phyloP scores from a whole-genome alignment of 2,113 vertebrate species.

The Prionailurus viverrinus region DNA sequence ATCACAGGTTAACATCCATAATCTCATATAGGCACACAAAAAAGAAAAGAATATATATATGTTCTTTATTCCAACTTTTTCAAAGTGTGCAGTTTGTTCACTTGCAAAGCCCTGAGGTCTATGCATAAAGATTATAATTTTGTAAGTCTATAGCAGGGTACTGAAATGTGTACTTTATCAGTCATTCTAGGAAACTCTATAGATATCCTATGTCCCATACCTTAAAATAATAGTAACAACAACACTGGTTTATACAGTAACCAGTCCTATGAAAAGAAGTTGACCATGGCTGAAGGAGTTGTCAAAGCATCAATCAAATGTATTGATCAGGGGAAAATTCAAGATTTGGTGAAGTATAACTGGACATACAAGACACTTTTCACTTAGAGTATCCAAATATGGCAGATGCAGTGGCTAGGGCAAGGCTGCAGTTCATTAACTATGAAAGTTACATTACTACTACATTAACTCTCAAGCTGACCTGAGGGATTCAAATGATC shows the following conservation, averaged over 20 bases:
- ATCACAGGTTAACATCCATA: neutral
- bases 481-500: neutral
- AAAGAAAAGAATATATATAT: neutral
- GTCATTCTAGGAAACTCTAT: neutral
- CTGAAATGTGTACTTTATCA: neutral
- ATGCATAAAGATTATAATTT: neutral
- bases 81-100: neutral
- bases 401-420: neutral
- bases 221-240: neutral
- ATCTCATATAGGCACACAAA: neutral
- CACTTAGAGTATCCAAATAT: neutral
- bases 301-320: neutral
- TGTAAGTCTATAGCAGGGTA: neutral
- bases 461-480: neutral
- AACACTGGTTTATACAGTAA: neutral
- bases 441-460: neutral
- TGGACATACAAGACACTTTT: neutral
- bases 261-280: neutral
- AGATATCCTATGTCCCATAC: neutral
- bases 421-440: neutral
- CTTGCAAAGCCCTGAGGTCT: neutral
- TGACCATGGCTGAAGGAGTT: neutral
- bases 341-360: neutral
- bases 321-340: neutral
- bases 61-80: neutral